Conservation (phyloP, 2,797 vertebrate species). For the Schizopygopsis malacanthus region DNA sequence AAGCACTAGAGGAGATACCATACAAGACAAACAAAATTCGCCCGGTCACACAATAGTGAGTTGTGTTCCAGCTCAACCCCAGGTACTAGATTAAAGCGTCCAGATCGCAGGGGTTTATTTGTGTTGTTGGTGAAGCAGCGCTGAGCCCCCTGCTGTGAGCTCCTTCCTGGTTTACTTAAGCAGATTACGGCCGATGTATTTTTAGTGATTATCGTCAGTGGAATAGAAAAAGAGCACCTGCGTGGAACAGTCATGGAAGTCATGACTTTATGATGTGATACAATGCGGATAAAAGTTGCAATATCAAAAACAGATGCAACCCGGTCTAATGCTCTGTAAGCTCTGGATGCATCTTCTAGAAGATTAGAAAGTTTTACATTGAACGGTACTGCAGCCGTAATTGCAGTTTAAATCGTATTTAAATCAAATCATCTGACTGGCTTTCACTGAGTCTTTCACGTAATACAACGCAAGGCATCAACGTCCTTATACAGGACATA, state of each 20-base stretch:
- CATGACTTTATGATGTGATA: slow-evolving; percentile 44
- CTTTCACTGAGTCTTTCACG: background rate
- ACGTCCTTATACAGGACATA: background rate
- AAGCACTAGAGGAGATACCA: slow-evolving; percentile 66
- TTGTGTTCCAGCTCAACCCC: background rate
- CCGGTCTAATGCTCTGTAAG: slow-evolving; percentile 45
- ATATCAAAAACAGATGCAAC: slow-evolving; percentile 47
- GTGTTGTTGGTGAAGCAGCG: slow-evolving; percentile 58
- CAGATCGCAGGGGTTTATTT: slow-evolving; percentile 51
- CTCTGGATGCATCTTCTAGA: slow-evolving; percentile 40
- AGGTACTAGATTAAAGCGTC: slow-evolving; percentile 39
- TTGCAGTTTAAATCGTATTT: slow-evolving; percentile 52
- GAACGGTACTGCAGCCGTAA: slow-evolving; percentile 35
- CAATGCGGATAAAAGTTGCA: background rate
- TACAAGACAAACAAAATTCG: slow-evolving; percentile 41
- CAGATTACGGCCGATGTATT: slow-evolving; percentile 89
- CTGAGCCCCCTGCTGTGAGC: slow-evolving; percentile 59
- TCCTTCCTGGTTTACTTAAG: slow-evolving; percentile 80
- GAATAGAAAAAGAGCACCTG: slow-evolving; percentile 75
- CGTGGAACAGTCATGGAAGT: slow-evolving; percentile 48
- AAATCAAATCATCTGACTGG: slow-evolving; percentile 9
- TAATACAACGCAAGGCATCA: background rate
- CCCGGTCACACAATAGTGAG: slow-evolving; percentile 11
- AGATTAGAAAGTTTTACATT: slow-evolving; percentile 59
- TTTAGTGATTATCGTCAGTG: slow-evolving; percentile 87